Evolutionary conservation across 2,888 invertebrate genomes (phyloP), one percentile per base, ranked within the genome.

Genomic region (Myathropa florea): DNA sequence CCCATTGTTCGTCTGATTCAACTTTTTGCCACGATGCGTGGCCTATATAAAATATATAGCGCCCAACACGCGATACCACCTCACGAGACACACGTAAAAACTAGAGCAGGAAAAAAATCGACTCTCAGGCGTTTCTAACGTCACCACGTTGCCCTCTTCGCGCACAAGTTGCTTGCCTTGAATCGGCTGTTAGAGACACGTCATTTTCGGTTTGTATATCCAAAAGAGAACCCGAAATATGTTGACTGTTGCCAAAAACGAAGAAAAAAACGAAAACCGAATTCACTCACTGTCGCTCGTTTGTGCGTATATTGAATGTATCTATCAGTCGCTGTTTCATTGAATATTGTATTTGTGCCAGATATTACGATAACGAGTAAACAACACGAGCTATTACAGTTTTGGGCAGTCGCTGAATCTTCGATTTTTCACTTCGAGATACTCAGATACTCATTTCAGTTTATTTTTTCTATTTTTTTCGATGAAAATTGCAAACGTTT

Each of bases 1-100:
- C 95, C 95, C 96, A 96, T 96, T 67, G 30, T 21, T 3, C 33
- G 24, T 24, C 24, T 24, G 24, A 18, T 57, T 33, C 53, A 39
- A n/a, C n/a, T n/a, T 21, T 65, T 39, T 46, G 18, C 18, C 71
- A 59, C 71, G 30, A 30, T 21, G 2, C 23, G 65, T 59, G 12
- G 53, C n/a, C 60, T 76, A 33, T 30, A 14, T 57, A 4, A 39
- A 14, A 4, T n/a, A 18, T 46, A 55, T 68, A 21, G 12, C 0
- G n/a, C 21, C 57, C 14, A 26, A 59, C 36, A 65, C 64, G 64
- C 46, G 59, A 67, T 30, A 46, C 18, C 46, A 18, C 24, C 24
- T 21, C 55, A 70, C 39, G 55, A 55, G 39, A 70, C 21, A 23
- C 1, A 72, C 36, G 60, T 60, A 26, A 21, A 30, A 61, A 67